Evolutionary conservation across 2,797 vertebrate species (phyloP).

Genomic region (Etheostoma nigrum): DNA sequence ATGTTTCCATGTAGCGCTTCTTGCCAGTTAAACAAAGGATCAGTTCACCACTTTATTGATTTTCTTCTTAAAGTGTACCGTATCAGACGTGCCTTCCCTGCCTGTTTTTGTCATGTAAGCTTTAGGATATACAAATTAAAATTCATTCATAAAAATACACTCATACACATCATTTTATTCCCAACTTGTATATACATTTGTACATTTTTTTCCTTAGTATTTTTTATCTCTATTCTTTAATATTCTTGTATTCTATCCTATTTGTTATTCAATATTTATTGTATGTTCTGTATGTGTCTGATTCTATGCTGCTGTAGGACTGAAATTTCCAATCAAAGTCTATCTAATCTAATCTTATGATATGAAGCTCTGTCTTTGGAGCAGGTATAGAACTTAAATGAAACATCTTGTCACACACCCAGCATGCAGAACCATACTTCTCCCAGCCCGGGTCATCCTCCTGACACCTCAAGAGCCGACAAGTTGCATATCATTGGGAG

Average conservation of each 20-base stretch:
- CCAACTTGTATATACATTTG: too few species aligned
- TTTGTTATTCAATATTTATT: too few species aligned
- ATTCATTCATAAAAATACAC: background rate
- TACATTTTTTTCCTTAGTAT: too few species aligned
- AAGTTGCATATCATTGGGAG: slow-evolving; percentile 58
- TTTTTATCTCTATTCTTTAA: too few species aligned
- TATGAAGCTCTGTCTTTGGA: background rate
- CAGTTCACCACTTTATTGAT: too few species aligned
- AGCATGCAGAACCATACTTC: background rate
- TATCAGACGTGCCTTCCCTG: background rate
- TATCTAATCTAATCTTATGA: background rate
- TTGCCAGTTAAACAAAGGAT: too few species aligned
- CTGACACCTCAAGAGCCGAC: background rate
- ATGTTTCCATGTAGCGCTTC: too few species aligned
- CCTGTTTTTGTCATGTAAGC: background rate
- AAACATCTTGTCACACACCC: background rate
- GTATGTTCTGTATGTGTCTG: too few species aligned
- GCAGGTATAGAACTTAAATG: background rate
- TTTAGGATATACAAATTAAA: background rate
- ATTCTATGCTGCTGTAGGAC: too few species aligned
- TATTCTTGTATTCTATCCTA: too few species aligned
- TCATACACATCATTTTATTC: too few species aligned
- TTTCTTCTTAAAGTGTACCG: background rate
- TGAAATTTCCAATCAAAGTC: too few species aligned
- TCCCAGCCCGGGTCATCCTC: background rate